Base-by-base conservation (phyloP, 2,888 invertebrate species). In the Mesorhabditis spiculigera region DNA sequence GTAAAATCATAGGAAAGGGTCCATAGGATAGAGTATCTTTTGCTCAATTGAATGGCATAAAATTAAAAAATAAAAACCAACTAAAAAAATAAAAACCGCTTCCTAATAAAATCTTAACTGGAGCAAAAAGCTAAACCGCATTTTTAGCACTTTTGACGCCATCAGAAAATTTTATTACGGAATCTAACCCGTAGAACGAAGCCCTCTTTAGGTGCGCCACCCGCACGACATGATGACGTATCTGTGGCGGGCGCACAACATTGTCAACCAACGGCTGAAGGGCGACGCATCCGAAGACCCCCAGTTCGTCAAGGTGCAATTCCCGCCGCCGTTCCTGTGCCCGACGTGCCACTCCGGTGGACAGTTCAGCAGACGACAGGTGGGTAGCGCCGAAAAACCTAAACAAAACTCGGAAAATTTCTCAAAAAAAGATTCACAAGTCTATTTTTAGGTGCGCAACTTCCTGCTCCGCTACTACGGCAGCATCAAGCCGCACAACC, bases 271-370 rank as follows among this genome's bases (percentile, higher is more conserved):
- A 76, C 90, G 96, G 77, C 88, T 97, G 45, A 90, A 92, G 61
- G 93, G 93, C 0, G 94, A 95, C 86, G 66, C 75, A 10, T 93
- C 94, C 1, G 95, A 96, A 87, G 97, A 98, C 88, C 94, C 95
- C 0, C 87, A 90, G 71, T 91, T 91, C 87, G 93, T 92, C 0
- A 98, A 98, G 87, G 88, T 91, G 71, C 93, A 93, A 86, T 98
- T 93, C 86, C 98, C 98, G 0, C 79, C 91, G 78, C 78, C 83
- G 61, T 85, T 85, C 77, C 80, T 85, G 64, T 85, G 85, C 73
- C 83, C 83, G n/a, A 81, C 81, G 0, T 85, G 85, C 70, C 85
- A 85, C 71, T 77, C 83, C 62, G 85, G 85, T 63, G 85, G 85
- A 68, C 81, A 83, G 66, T 85, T 85, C 72, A 84, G 83, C 63